Evolutionary conservation across 2,113 vertebrate genomes (phyloP), one percentile per base, ranked within the genome.

Genomic region (Gasterosteus aculeatus): DNA sequence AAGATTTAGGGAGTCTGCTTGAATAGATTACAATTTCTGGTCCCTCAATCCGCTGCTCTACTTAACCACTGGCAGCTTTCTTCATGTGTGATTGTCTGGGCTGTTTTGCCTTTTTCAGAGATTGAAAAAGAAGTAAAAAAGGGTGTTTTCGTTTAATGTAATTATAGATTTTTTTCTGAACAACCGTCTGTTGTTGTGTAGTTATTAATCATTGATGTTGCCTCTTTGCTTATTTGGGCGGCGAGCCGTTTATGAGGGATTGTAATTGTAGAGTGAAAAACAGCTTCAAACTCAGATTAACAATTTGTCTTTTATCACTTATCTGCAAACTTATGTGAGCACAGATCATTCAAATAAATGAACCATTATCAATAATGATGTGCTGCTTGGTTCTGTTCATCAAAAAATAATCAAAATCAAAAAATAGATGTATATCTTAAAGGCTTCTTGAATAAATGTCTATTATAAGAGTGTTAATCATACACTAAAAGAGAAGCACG

Each of bases 21-120:
- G 54, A 80, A 76, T 44, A 65, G 29, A 74, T 74, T 69, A 59
- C 8, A 61, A 33, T 62, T 67, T 71, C 26, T 38, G 41, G 22
- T 42, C 41, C 58, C 71, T 66, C 51, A 54, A 57, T 29, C 39
- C 64, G 5, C 62, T 31, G 26, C 62, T 77, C 60, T 49, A 67
- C 59, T 69, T 72, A 69, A 80, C 63, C 39, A 29, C 49, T 4
- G 67, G 77, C 77, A 67, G 66, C 4, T 71, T 69, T 80, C n/a
- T 72, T n/a, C 44, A 69, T 29, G 61, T 72, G 56, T 38, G 3
- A 38, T 64, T 60, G 31, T 59, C 79, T 1, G 2, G 10, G n/a
- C 35, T 39, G 44, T 14, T 72, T 63, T 67, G 62, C 12, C 7
- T 35, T 57, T 26, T 41, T 41, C 38, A 26, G 41, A 58, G 33